Evolutionary conservation across 2,113 vertebrate species (phyloP), one percentile per base, ranked within the genome.

Genomic region (Stegostoma tigrinum): DNA sequence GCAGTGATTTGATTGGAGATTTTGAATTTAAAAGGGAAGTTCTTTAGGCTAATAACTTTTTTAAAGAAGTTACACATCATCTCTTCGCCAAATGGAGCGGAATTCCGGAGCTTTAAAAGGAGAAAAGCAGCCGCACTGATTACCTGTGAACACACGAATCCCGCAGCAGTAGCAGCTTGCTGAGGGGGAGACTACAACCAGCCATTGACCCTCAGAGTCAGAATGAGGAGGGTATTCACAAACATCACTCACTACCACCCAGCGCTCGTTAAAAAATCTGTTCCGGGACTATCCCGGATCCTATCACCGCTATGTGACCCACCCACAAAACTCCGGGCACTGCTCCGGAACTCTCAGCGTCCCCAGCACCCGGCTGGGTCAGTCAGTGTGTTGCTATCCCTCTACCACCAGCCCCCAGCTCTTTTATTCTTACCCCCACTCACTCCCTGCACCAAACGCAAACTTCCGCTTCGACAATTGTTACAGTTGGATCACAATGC

Each of bases 401-500:
- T 55, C 52, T 55, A 3, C 52, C 52, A 2, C 52, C 52, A 55
- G 0, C 55, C 55, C 55, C 48, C 48, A 48, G 48, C 48, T 48
- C 48, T 48, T 3, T 2, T 3, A 48, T 48, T 2, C 48, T 3
- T 48, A 0, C 67, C 23, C 34, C 10, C 70, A 5, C 38, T 38
- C 78, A 14, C 34, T 12, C 2, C 38, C 78, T n/a, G 27, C 87
- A 64, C 48, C 52, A 64, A 66, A 45, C 80, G 38, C 78, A 83
- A 83, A 91, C 89, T 38, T 66, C 89, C 89, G 89, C 89, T 21
- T 6, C 34, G 0, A 93, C 89, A 42, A 93, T 67, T 66, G 89
- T 38, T 93, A 93, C 89, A 93, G 89, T 93, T 93, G 61, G 89
- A 24, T 93, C 89, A 4, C 89, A 93, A 7, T 66, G 89, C 89